Evolutionary conservation across 2,888 invertebrate species (phyloP).

Genomic region (Netelia melanura): DNA sequence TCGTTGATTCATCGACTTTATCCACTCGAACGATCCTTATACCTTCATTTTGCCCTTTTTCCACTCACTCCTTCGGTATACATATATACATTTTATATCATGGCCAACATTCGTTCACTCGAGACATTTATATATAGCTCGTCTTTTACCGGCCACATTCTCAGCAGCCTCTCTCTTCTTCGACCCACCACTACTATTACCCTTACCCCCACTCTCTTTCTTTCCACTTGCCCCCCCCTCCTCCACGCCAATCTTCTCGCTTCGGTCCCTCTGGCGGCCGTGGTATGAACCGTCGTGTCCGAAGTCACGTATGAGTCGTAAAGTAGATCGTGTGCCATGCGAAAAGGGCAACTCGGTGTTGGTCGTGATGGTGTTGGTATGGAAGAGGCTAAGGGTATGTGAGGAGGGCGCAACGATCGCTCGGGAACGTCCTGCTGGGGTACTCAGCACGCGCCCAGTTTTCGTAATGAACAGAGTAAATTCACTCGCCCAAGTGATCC

Average conservation of each 20-base stretch:
- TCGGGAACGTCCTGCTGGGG: conserved; percentile 40
- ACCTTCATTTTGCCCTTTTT: conserved; percentile 66
- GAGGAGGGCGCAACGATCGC: conserved; percentile 37
- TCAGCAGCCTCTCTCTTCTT: conserved; percentile 12
- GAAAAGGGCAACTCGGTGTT: conserved; percentile 62
- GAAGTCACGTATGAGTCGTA: conserved; percentile 81
- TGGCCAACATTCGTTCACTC: conserved; percentile 37
- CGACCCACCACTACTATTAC: not conserved
- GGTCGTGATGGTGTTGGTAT: not conserved
- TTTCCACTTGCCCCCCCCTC: not conserved
- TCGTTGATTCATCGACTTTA: conserved; percentile 68
- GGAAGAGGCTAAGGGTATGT: not conserved
- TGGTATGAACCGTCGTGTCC: conserved; percentile 57
- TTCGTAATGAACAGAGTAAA: conserved; percentile 72
- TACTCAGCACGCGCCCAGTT: conserved; percentile 70
- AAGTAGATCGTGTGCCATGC: conserved; percentile 79
- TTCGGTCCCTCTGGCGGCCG: conserved; percentile 5
- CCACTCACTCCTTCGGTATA: conserved; percentile 37
- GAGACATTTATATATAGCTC: conserved; percentile 42
- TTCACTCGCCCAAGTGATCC: conserved; percentile 66
- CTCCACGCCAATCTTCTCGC: not conserved
- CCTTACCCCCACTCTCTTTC: not conserved
- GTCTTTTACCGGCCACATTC: conserved; percentile 55
- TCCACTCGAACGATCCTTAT: conserved; percentile 64
- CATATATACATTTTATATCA: conserved; percentile 9